Conservation (phyloP, 2,113 vertebrate genomes). For the Perca flavescens region DNA sequence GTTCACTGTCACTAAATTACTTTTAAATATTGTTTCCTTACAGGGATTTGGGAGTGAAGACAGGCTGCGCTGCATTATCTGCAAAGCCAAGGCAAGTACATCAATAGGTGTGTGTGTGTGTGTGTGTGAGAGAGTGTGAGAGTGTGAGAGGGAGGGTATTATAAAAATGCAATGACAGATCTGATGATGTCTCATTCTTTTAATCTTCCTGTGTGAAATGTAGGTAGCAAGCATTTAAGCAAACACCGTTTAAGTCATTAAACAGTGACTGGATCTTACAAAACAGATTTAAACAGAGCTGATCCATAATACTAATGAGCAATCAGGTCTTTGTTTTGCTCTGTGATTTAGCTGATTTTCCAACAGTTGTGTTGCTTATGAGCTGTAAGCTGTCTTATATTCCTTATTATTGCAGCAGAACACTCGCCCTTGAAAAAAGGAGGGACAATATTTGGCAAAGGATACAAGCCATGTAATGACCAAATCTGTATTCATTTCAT, state of each 20-base stretch:
- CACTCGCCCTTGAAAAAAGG: slow-evolving; percentile 66
- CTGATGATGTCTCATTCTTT: slow-evolving; percentile 62
- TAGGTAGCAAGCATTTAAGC: slow-evolving; percentile 64
- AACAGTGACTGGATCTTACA: slow-evolving; percentile 71
- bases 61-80: slow-evolving; percentile 64
- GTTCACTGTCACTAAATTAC: slow-evolving; percentile 39
- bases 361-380: slow-evolving; percentile 77
- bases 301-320: slow-evolving; percentile 83
- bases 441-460: slow-evolving; percentile 82
- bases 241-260: slow-evolving; percentile 81
- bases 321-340: slow-evolving; percentile 83
- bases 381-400: slow-evolving; percentile 78
- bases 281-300: slow-evolving; percentile 72
- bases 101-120: neutral
- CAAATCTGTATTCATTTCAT: slow-evolving; percentile 86
- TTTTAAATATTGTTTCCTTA: slow-evolving; percentile 49
- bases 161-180: slow-evolving; percentile 28
- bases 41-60: slow-evolving; percentile 75
- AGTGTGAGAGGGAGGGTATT: neutral
- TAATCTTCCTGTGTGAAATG: slow-evolving; percentile 67
- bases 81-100: slow-evolving; percentile 79
- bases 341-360: slow-evolving; percentile 74
- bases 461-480: slow-evolving; percentile 83
- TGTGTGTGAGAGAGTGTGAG: slow-evolving; percentile 22
- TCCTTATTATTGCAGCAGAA: slow-evolving; percentile 80